Base-by-base conservation (phyloP, 1,140 invertebrate species). In the Drosophila sechellia region DNA sequence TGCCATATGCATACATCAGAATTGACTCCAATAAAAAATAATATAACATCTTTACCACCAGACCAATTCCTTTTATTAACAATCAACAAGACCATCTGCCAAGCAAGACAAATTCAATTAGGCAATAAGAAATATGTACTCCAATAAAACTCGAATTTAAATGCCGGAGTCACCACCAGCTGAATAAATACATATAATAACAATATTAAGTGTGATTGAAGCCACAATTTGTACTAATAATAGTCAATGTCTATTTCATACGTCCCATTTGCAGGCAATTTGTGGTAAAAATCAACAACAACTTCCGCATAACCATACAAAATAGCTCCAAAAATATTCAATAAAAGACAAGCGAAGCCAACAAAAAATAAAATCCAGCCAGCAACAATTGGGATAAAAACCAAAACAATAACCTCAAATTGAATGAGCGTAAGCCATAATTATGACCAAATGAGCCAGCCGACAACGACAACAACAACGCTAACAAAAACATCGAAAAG, bases 371-470 rank as follows among this genome's bases (percentile, higher is more conserved):
- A 15, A 8, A 20, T 15, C 15, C 20, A 45, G 13, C 27, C 27
- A 58, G 52, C 53, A 83, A 59, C 49, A 84, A 63, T 57, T 49
- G 34, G 22, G 27, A 42, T 22, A 68, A 59, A 75, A 76, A 76
- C 50, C 78, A 68, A 65, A 76, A 76, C 50, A 81, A 68, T 57
- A 86, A 70, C 74, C 81, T 40, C 65, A 76, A 83, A 81, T 71
- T 63, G 63, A 69, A 83, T 83, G 66, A 83, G 50, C 66, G 48
- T 73, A 61, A 71, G 66, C 79, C 70, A 89, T 79, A 89, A 87
- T 89, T 87, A 87, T 86, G 83, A 71, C 74, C 85, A 87, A 72
- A 79, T 87, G 84, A 87, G 66, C 66, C 45, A 22, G 56, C 20
- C 56, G 45, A 39, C 40, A 77, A 31, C 13, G 40, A 1, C 43